A percentile compares a stretch with the other conserved stretches of the same genome.
phyloP scores from a whole-genome alignment of 30 jellyfish, hydroid and myxozoan species.

The Pelagia noctiluca region DNA sequence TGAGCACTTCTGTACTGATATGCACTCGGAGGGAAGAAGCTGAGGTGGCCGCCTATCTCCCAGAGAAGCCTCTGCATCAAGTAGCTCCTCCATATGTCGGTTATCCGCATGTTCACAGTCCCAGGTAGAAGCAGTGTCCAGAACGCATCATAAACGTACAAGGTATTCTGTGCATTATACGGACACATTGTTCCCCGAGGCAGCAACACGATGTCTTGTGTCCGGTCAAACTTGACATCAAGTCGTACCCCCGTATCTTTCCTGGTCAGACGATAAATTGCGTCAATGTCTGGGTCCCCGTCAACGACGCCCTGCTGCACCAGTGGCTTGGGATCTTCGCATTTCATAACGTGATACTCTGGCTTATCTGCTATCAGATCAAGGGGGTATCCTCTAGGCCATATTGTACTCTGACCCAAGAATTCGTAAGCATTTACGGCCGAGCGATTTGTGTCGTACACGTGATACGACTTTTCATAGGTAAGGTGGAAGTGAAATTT shows the following conservation, averaged over 20 bases:
- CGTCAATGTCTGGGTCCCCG: slow-evolving; percentile 98
- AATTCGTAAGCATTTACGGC: slow-evolving; percentile 86
- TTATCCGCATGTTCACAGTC: slow-evolving; percentile 89
- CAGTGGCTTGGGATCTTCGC: slow-evolving; percentile 75
- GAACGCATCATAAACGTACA: slow-evolving; percentile 81
- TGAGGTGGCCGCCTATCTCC: slow-evolving; percentile 97
- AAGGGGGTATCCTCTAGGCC: slow-evolving; percentile 99
- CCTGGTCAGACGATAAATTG: slow-evolving; percentile 91
- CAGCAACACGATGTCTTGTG: slow-evolving; percentile 80
- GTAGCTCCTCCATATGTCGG: slow-evolving; percentile 95
- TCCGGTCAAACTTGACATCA: slow-evolving; percentile 79
- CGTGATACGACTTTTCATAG: slow-evolving; percentile 54
- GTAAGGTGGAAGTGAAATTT: slow-evolving; percentile 80
- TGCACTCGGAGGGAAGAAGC: slow-evolving; percentile 97
- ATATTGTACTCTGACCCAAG: slow-evolving; percentile 96
- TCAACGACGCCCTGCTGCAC: slow-evolving; percentile 98
- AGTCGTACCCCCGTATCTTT: slow-evolving; percentile 84
- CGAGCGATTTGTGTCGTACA: slow-evolving; percentile 65
- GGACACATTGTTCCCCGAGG: slow-evolving; percentile 91
- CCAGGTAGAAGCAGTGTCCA: slow-evolving; percentile 83
- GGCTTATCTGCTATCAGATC: slow-evolving; percentile 79
- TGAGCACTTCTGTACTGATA: slow-evolving; percentile 96
- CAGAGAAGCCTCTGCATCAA: slow-evolving; percentile 91
- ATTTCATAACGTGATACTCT: slow-evolving; percentile 69
- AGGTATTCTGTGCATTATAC: slow-evolving; percentile 92